These are phyloP conservation scores for Intellagama lesueurii DNA, from an alignment of 2,797 vertebrate species.

Conservation along the genomic window DNA sequence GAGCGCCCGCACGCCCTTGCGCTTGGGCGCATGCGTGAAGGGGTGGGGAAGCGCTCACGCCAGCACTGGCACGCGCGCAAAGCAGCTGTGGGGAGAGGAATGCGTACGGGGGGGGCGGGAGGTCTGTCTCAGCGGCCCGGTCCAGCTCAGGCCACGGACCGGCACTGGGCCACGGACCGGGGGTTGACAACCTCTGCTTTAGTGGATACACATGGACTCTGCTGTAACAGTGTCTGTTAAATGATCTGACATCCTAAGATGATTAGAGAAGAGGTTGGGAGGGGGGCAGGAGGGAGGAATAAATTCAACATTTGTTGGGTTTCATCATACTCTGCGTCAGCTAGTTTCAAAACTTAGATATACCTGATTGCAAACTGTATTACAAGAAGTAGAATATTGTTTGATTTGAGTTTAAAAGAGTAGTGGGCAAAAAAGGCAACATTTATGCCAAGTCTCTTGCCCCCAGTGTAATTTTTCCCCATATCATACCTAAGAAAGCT, in stretches of 20 bases:
- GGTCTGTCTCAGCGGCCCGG: too few relatives aligned
- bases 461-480: too few relatives aligned
- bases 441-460: background rate
- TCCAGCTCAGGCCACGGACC: too few relatives aligned
- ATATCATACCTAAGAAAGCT: background rate
- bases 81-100: too few relatives aligned
- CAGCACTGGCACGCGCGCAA: too few relatives aligned
- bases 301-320: slow-evolving; percentile 70
- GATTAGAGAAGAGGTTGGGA: slow-evolving; percentile 44
- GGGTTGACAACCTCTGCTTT: too few relatives aligned
- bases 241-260: slow-evolving; percentile 72
- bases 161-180: too few relatives aligned
- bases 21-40: too few relatives aligned
- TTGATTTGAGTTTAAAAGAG: background rate
- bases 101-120: too few relatives aligned
- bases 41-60: too few relatives aligned
- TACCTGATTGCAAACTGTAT: background rate
- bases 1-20: too few relatives aligned
- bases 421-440: background rate
- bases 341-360: slow-evolving; percentile 56
- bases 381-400: background rate
- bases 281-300: slow-evolving; percentile 55
- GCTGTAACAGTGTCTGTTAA: slow-evolving; percentile 74
- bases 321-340: slow-evolving; percentile 67
- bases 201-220: slow-evolving; percentile 75